Conservation (phyloP, 2,797 vertebrate genomes). For the Eutrigla gurnardus region DNA sequence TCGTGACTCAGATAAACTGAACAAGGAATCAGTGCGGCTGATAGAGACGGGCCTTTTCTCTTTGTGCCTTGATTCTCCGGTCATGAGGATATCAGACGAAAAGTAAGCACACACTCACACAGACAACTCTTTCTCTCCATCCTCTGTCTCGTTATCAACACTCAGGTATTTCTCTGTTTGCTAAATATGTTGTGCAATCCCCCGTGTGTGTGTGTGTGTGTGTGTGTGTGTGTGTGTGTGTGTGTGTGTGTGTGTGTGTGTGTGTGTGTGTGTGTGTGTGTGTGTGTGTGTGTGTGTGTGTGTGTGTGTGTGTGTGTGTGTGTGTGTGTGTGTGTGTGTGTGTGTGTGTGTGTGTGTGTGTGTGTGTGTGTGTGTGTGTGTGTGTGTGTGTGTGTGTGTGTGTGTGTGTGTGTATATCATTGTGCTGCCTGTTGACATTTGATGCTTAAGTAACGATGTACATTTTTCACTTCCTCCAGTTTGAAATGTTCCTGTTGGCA, state of each 20-base stretch:
- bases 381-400: no score
- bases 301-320: not conserved
- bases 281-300: no score
- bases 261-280: not conserved
- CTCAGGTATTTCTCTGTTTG: slow-evolving; percentile 48
- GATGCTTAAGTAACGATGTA: slow-evolving; percentile 12
- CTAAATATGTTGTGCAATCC: slow-evolving; percentile 31
- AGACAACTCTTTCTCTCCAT: slow-evolving; percentile 7
- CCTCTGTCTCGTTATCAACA: not conserved
- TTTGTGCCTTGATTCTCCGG: slow-evolving; percentile 87
- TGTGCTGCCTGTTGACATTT: slow-evolving; percentile 52
- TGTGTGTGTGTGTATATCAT: slow-evolving; percentile 50
- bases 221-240: no score
- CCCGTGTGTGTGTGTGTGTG: not conserved
- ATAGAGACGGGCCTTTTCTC: slow-evolving; percentile 88
- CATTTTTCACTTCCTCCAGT: slow-evolving; percentile 34
- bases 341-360: not conserved
- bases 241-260: no score
- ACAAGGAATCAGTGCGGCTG: slow-evolving; percentile 86
- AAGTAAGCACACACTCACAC: slow-evolving; percentile 69
- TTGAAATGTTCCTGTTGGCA: slow-evolving; percentile 11
- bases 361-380: no score
- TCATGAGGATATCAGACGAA: slow-evolving; percentile 88
- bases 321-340: no score
- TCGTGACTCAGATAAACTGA: slow-evolving; percentile 83